Evolutionary conservation across 2,888 invertebrate genomes (phyloP), one percentile per base, ranked within the genome.

Genomic region (Luperina testacea): DNA sequence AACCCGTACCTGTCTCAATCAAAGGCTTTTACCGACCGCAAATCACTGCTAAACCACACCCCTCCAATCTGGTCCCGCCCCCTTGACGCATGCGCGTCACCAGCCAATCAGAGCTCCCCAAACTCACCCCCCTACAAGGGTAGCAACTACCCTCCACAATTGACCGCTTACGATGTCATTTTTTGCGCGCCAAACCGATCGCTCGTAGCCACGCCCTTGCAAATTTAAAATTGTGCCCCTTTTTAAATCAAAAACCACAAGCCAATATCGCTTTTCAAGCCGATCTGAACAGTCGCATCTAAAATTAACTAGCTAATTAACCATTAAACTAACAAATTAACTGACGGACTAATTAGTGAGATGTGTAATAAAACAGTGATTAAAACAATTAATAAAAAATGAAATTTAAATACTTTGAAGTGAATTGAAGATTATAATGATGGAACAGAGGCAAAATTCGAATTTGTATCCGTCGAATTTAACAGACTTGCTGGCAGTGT

Each of bases 41-140:
- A 96, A 97, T 97, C 96, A 96, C 95, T 90, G 95, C 92, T 86
- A 92, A 92, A 95, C 95, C 96, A 96, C 96, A 94, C 96, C 96
- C 95, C 92, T 94, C 89, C 93, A 94, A 94, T 93, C 93, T 92
- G 93, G 92, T 93, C 91, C 92, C 96, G 95, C 96, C 92, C 94
- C 80, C 78, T 63, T 77, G 83, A 87, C 96, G 95, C 96, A 95
- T 94, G 96, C 96, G 96, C 92, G 3, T 0, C 27, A 27, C 57
- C 81, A 51, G 74, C 96, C 96, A 96, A 97, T 96, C 92, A 89
- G 65, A 85, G 42, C 78, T 61, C 86, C 64, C 78, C 48, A 72
- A 88, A 85, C 80, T 80, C 90, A 91, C 92, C 94, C 95, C 92
- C 92, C 88, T 67, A 81, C 80, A 83, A 70, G 88, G 89, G 92